A percentile compares a stretch with the other conserved stretches of the same genome.
These are phyloP conservation scores for Gallinago solitaria DNA, from an alignment of 2,797 vertebrate genomes.

Conservation along the genomic window DNA sequence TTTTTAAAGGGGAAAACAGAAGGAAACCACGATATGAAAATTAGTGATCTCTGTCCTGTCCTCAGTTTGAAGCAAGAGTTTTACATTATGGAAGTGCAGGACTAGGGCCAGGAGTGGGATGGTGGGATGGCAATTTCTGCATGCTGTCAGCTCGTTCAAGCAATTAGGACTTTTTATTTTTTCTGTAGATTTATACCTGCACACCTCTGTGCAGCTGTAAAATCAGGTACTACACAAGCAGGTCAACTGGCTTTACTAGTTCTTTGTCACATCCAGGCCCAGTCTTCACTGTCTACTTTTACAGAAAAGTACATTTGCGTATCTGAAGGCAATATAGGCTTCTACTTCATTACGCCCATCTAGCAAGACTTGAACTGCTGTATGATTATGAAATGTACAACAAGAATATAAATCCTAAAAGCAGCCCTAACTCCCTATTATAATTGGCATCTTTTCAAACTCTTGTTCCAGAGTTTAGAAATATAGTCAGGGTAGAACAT, in stretches of 20 bases:
- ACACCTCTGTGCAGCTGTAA: neutral
- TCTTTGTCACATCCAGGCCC: neutral
- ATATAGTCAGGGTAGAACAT: neutral
- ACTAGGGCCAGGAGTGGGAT: neutral
- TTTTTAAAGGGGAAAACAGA: neutral
- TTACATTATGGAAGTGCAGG: neutral
- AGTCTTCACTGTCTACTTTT: neutral
- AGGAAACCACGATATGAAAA: neutral
- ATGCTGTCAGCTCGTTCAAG: neutral
- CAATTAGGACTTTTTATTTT: neutral
- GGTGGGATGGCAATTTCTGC: neutral
- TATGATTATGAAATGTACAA: neutral
- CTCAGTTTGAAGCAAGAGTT: neutral
- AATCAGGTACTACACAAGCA: neutral
- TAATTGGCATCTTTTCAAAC: constrained; percentile 34
- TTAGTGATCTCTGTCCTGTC: neutral
- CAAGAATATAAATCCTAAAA: constrained; percentile 7
- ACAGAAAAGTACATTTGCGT: neutral
- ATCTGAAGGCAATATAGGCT: neutral
- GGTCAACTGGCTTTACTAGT: neutral
- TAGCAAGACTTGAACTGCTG: neutral
- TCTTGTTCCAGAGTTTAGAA: neutral
- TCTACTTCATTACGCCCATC: neutral
- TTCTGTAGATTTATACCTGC: neutral
- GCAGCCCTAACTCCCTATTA: neutral